Conservation (phyloP, 2,113 vertebrate species). For the Cromileptes altivelis region DNA sequence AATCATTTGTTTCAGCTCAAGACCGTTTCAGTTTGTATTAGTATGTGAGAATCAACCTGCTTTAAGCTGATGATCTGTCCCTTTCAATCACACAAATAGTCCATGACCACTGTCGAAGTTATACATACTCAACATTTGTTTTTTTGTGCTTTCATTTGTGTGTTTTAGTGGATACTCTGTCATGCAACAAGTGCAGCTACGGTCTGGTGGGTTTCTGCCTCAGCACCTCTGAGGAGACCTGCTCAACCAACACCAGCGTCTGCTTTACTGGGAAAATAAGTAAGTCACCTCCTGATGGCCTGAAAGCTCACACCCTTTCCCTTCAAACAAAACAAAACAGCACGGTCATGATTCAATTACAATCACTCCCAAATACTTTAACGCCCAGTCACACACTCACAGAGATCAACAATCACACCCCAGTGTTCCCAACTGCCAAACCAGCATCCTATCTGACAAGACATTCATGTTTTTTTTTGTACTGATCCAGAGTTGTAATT, state of each 20-base stretch:
- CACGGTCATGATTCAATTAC: background rate
- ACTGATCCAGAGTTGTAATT: background rate
- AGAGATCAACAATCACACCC: background rate
- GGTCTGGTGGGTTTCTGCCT: slow-evolving; percentile 31
- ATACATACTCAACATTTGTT: background rate
- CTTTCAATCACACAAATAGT: too few species aligned
- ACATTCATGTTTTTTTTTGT: background rate
- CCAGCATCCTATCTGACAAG: background rate
- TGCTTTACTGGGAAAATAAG: slow-evolving; percentile 67
- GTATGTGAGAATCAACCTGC: background rate
- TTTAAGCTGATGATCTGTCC: background rate
- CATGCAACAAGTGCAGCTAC: slow-evolving; percentile 71
- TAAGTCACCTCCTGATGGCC: slow-evolving; percentile 47
- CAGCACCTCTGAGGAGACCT: fast-evolving
- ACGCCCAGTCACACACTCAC: background rate
- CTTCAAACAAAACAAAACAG: background rate
- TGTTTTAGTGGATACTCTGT: slow-evolving; percentile 78
- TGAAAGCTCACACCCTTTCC: background rate
- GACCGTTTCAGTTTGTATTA: too few species aligned
- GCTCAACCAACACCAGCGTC: background rate
- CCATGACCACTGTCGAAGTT: background rate
- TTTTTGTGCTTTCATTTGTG: slow-evolving; percentile 5
- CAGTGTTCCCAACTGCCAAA: background rate
- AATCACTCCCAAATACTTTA: background rate
- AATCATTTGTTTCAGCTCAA: too few species aligned